Conservation (phyloP, 2,113 vertebrate species). For the Chiloscyllium plagiosum region DNA sequence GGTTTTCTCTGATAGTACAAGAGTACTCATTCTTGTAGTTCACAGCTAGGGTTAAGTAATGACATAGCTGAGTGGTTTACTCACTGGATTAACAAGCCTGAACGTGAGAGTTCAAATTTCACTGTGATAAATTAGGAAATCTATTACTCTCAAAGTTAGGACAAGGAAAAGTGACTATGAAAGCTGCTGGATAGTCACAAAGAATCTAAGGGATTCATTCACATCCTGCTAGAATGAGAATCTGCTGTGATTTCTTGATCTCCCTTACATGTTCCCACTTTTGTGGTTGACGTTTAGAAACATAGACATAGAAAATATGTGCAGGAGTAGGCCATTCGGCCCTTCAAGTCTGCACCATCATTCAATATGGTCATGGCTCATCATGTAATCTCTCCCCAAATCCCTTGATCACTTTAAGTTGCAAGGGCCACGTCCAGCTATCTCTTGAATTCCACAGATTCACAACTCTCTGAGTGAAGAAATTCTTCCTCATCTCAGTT, state of each 20-base stretch:
- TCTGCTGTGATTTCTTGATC: background rate
- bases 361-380: too few species aligned
- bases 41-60: background rate
- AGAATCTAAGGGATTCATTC: background rate
- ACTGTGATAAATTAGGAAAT: background rate
- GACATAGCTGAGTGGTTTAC: background rate
- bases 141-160: background rate
- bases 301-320: too few species aligned
- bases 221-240: background rate
- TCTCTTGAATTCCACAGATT: too few species aligned
- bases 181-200: background rate
- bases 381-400: too few species aligned
- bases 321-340: too few species aligned
- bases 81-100: background rate
- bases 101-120: background rate
- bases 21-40: background rate
- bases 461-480: too few species aligned
- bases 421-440: too few species aligned
- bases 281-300: background rate
- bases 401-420: too few species aligned
- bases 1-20: background rate
- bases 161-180: background rate
- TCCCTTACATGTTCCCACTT: background rate
- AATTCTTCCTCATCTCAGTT: too few species aligned
- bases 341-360: too few species aligned